Base-by-base conservation (phyloP, 2,113 vertebrate genomes). In the Mobula birostris region DNA sequence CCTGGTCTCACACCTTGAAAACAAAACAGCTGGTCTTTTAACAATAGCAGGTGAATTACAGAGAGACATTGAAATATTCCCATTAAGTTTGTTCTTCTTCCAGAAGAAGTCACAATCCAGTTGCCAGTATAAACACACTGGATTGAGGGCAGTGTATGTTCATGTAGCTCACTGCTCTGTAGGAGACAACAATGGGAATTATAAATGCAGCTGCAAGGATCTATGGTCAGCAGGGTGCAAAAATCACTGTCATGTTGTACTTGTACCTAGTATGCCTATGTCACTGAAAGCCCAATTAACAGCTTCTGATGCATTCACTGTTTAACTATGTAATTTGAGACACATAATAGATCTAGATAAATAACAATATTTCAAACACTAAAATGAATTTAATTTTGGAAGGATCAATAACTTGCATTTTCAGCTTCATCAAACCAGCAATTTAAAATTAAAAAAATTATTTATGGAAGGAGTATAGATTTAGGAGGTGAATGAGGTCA, bases 341-440 rank as follows among this genome's bases (percentile, higher is more conserved):
- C 66, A 68, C 36, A n/a, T n/a, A 63, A 36, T 36, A 17, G 27
- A 9, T 72, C 17, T 19, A 68, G 70, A 92, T 40, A 70, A 92
- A 92, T 32, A 40, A 36, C 88, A 92, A 68, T 68, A 32, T 92
- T 72, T 40, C 66, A 72, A 72, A 72, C 40, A 70, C 19, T 48
- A 92, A 72, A 70, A 92, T 92, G 72, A 72, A 92, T 74, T 72
- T 92, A 70, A 72, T 40, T 48, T 92, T 70, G 15, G 36, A 36
- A 40, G 19, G 9, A 32, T 32, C 32, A 36, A 40, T 92, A 40
- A n/a, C 68, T 91, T 74, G 66, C 70, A 19, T 68, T 92, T 36
- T 72, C 32, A 48, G 8, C 68, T 92, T 92, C 90, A 92, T 61
- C 32, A 5, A 32, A 72, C 72, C 15, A 48, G 19, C 72, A 32